Conservation (phyloP, 2,113 vertebrate genomes). For the Willisornis vidua region DNA sequence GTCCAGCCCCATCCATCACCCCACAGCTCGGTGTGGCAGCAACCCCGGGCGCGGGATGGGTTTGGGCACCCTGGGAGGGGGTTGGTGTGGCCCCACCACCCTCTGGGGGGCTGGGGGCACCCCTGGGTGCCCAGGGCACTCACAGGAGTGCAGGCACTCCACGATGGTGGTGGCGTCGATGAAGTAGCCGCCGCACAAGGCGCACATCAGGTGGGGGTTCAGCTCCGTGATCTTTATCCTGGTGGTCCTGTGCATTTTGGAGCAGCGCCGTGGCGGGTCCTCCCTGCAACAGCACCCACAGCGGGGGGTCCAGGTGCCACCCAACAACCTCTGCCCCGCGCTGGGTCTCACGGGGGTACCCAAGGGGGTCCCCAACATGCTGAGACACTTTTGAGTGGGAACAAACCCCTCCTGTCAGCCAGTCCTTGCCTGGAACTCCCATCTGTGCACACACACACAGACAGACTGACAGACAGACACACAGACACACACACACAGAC, state of each 20-base stretch:
- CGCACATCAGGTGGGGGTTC: conserved; percentile 85
- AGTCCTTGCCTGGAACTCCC: neutral
- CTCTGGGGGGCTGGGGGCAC: neutral
- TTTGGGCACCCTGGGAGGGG: neutral
- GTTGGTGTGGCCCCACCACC: rapidly evolving
- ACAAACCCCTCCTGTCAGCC: neutral
- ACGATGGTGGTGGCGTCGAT: conserved; percentile 94
- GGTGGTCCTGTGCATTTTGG: conserved; percentile 80
- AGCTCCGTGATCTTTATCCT: conserved; percentile 82
- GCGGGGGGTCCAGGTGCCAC: neutral
- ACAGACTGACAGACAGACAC: too few relatives aligned
- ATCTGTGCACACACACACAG: neutral
- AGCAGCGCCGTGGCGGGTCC: conserved; percentile 52
- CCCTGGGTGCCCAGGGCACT: conserved; percentile 55
- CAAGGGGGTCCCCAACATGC: neutral
- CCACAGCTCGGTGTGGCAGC: rapidly evolving
- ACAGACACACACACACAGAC: neutral
- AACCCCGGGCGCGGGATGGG: rapidly evolving
- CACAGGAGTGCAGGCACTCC: conserved; percentile 96
- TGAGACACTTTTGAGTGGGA: rapidly evolving
- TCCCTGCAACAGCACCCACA: neutral
- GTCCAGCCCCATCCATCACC: neutral
- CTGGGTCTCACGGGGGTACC: neutral
- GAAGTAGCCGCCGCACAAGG: conserved; percentile 92
- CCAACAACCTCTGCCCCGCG: neutral